These are phyloP conservation scores for Calosoma granatense DNA, from an alignment of 1,140 invertebrate genomes.

Conservation along the genomic window DNA sequence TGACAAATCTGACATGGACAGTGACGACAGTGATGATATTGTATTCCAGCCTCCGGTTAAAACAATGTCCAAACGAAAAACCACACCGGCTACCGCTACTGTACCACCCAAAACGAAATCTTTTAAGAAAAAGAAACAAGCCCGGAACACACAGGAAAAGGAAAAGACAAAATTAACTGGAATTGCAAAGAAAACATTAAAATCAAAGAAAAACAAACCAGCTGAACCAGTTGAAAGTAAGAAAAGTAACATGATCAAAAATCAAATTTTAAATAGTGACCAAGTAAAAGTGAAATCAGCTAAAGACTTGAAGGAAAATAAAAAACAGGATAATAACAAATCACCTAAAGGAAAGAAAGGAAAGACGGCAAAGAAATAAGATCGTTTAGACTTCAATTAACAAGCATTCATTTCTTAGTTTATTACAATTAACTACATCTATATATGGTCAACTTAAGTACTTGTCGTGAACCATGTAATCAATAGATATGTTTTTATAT, in stretches of 20 bases:
- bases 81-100: background rate
- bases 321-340: too few species aligned
- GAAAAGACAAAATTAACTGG: background rate
- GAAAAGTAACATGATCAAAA: background rate
- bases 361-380: too few species aligned
- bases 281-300: background rate
- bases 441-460: too few species aligned
- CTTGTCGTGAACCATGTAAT: too few species aligned
- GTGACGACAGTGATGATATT: conserved; percentile 9
- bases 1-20: background rate
- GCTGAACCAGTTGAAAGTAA: background rate
- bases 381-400: too few species aligned
- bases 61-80: too few species aligned
- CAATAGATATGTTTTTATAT: too few species aligned
- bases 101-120: background rate
- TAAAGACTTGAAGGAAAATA: background rate
- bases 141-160: background rate
- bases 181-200: background rate
- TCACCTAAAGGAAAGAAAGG: too few species aligned
- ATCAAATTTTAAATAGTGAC: background rate
- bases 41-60: background rate
- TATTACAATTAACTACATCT: too few species aligned
- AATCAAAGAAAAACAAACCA: background rate
- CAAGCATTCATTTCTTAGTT: too few species aligned
- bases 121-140: background rate